phyloP scores from a whole-genome alignment of 2,888 invertebrate genomes.

The Trichacis sp. region DNA sequence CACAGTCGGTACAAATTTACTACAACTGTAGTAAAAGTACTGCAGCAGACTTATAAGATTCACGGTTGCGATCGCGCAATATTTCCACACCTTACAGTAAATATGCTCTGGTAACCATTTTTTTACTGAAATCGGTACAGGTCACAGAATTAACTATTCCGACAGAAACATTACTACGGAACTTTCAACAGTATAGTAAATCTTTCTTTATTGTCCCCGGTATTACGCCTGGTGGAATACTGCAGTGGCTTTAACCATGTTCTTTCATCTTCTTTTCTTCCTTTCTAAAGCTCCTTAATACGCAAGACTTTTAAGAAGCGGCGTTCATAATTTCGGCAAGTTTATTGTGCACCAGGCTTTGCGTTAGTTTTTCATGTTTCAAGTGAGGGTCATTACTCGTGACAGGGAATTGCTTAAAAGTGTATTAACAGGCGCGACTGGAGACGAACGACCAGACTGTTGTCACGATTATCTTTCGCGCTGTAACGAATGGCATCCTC shows the following conservation, averaged over 20 bases:
- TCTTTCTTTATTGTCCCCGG: slow-evolving; percentile 37
- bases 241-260: slow-evolving; percentile 29
- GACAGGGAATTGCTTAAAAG: slow-evolving; percentile 58
- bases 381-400: slow-evolving; percentile 56
- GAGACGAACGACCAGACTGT: slow-evolving; percentile 54
- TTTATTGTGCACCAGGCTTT: slow-evolving; percentile 51
- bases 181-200: slow-evolving; percentile 24
- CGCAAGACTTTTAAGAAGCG: slow-evolving; percentile 45
- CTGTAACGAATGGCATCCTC: too few relatives aligned
- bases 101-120: too few relatives aligned
- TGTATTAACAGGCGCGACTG: slow-evolving; percentile 58
- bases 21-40: too few relatives aligned
- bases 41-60: too few relatives aligned
- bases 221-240: slow-evolving; percentile 32
- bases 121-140: too few relatives aligned
- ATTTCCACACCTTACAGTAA: too few relatives aligned
- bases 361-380: slow-evolving; percentile 52
- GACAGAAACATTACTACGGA: too few relatives aligned
- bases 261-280: slow-evolving; percentile 18
- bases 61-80: too few relatives aligned
- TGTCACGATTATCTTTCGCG: slow-evolving; percentile 44
- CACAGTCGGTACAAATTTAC: too few relatives aligned
- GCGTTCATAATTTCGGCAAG: slow-evolving; percentile 55
- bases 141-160: too few relatives aligned
- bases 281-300: slow-evolving; percentile 31